These are phyloP conservation scores for Shargacucullia verbasci DNA, from an alignment of 2,888 invertebrate species.

Conservation along the genomic window DNA sequence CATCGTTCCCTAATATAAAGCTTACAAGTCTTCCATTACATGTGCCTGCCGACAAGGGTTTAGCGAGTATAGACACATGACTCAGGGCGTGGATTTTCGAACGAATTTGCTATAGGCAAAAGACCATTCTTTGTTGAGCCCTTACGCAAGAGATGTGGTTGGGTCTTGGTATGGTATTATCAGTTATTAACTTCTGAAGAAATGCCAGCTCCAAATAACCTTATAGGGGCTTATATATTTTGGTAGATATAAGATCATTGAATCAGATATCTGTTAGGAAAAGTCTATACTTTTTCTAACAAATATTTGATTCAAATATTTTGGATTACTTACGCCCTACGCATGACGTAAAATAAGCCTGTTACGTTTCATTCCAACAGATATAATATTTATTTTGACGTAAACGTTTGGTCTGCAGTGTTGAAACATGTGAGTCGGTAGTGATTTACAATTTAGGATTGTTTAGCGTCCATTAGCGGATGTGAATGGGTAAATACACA, in stretches of 20 bases:
- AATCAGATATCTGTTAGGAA: neutral
- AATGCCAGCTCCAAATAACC: too few species aligned
- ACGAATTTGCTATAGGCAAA: constrained; percentile 10
- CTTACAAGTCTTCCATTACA: constrained; percentile 18
- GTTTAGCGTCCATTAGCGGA: constrained; percentile 24
- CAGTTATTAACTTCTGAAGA: neutral
- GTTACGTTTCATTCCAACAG: neutral
- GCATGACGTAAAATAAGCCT: constrained; percentile 1
- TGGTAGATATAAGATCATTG: neutral
- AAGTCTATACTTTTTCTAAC: neutral
- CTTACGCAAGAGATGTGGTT: too few species aligned
- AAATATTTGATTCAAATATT: neutral
- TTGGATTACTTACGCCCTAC: neutral
- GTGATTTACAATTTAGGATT: constrained; percentile 36
- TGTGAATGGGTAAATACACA: constrained; percentile 10
- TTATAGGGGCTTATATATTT: too few species aligned
- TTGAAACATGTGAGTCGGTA: constrained; percentile 25
- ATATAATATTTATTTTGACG: constrained; percentile 27
- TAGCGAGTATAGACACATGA: constrained; percentile 16
- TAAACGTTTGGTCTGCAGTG: constrained; percentile 7
- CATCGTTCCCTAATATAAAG: constrained; percentile 16
- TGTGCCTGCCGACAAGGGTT: constrained; percentile 15
- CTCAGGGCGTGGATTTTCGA: constrained; percentile 13
- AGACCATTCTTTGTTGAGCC: constrained; percentile 10
- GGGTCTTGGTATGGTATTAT: too few species aligned